Evolutionary conservation across 2,113 vertebrate genomes (phyloP).

Genomic region (Noturus placidus): DNA sequence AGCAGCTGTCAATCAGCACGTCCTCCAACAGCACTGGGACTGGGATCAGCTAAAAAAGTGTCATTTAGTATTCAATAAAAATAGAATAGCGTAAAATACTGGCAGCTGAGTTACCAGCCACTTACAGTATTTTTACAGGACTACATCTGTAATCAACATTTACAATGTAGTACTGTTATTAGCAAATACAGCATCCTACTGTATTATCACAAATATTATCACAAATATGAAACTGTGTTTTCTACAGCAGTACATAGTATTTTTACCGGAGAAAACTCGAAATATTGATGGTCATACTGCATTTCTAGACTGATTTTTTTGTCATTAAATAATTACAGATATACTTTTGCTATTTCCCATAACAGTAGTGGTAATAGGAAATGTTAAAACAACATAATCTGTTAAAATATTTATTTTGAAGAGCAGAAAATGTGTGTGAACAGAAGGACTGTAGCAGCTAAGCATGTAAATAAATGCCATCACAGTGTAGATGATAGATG

Average conservation of each 20-base stretch:
- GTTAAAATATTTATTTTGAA: no score
- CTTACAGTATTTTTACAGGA: no score
- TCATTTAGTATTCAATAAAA: neutral
- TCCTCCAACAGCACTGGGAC: conserved; percentile 89
- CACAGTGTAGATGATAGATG: no score
- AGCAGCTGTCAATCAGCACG: conserved; percentile 80
- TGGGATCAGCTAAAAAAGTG: conserved; percentile 55
- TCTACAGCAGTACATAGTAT: neutral
- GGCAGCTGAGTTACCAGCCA: no score
- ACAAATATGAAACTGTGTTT: neutral
- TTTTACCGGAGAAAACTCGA: neutral
- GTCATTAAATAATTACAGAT: neutral
- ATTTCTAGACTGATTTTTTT: neutral
- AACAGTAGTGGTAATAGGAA: neutral
- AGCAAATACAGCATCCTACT: no score
- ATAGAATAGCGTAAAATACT: neutral
- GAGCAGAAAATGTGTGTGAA: no score
- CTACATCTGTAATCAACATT: no score
- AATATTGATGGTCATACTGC: neutral
- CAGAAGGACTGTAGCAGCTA: no score
- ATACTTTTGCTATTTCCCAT: no score
- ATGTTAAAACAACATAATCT: neutral
- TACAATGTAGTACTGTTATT: no score
- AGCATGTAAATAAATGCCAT: no score
- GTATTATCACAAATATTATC: no score